Evolutionary conservation across 2,797 vertebrate genomes (phyloP).

Genomic region (Momotus momota): DNA sequence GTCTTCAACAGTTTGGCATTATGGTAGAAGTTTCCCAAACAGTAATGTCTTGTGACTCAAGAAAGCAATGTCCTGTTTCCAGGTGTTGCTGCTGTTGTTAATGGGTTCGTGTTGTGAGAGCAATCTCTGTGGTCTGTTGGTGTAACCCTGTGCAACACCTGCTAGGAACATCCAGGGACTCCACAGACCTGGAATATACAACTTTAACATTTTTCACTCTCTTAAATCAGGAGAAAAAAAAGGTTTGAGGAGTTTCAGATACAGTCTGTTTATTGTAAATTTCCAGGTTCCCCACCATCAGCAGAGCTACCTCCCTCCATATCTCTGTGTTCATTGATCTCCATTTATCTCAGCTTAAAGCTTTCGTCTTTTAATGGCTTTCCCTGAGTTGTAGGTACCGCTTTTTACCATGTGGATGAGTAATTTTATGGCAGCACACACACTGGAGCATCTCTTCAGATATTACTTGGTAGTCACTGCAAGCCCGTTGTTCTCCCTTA

Average conservation of each 20-base stretch:
- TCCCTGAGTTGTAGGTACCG: not conserved
- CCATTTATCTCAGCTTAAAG: not conserved
- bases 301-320: not conserved
- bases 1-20: not conserved
- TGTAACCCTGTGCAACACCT: not conserved
- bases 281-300: not conserved
- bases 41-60: not conserved
- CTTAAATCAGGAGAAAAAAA: not conserved
- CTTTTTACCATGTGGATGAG: not conserved
- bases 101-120: not conserved
- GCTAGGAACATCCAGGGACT: not conserved
- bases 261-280: not conserved
- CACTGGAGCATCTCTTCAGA: not conserved
- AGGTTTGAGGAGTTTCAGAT: not conserved
- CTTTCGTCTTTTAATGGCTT: not conserved
- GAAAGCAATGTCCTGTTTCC: conserved; percentile 24
- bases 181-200: not conserved
- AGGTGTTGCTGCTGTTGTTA: conserved; percentile 41
- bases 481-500: not conserved
- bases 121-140: not conserved
- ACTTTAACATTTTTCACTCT: not conserved
- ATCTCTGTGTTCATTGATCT: not conserved
- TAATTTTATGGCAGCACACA: not conserved
- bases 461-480: not conserved
- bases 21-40: not conserved